Evolutionary conservation across 2,888 invertebrate genomes (phyloP).

Genomic region (Nephrotoma guestfalica): DNA sequence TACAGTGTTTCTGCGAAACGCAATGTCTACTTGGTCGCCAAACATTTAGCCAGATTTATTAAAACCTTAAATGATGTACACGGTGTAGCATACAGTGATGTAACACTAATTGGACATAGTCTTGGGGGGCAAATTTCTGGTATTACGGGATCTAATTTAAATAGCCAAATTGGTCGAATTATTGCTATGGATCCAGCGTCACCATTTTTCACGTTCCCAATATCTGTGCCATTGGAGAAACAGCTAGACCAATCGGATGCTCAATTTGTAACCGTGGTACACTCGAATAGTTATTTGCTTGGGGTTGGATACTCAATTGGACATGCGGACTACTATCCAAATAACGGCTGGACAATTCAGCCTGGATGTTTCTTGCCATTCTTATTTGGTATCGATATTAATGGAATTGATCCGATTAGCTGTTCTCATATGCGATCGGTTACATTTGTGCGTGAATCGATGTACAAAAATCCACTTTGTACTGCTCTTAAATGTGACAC

Average conservation of each 20-base stretch:
- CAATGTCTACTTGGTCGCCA: neutral
- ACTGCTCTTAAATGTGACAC: neutral
- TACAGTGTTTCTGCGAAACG: constrained; percentile 21
- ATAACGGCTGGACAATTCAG: neutral
- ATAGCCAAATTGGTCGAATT: constrained; percentile 26
- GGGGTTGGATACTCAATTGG: neutral
- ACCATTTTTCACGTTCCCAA: constrained; percentile 27
- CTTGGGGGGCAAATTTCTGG: constrained; percentile 31
- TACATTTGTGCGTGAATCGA: neutral
- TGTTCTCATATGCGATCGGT: neutral
- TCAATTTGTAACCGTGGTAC: constrained; percentile 27
- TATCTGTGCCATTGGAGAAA: constrained; percentile 22
- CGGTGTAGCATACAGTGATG: constrained; percentile 21
- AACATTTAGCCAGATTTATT: constrained; percentile 23
- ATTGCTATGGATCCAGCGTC: constrained; percentile 32
- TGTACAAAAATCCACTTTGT: neutral
- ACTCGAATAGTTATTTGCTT: constrained; percentile 18
- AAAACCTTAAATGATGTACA: constrained; percentile 21
- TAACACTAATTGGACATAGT: constrained; percentile 28
- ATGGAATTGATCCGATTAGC: neutral
- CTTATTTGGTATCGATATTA: neutral
- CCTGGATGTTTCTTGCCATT: neutral
- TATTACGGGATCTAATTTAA: constrained; percentile 23
- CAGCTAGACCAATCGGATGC: constrained; percentile 26
- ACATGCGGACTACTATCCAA: neutral